Evolutionary conservation across 2,888 invertebrate species (phyloP).

Genomic region (Metalampra italica): DNA sequence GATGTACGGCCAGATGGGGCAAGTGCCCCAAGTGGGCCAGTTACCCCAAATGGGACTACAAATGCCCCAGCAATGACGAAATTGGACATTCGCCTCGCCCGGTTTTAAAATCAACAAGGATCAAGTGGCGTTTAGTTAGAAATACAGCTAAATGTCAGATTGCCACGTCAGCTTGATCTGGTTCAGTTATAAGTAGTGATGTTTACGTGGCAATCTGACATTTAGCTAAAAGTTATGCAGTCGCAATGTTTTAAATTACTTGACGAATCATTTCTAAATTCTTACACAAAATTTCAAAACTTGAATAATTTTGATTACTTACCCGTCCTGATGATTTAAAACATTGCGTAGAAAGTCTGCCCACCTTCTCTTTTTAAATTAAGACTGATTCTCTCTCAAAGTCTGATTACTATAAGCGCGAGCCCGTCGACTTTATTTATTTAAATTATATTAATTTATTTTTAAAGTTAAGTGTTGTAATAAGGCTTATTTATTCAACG

Average conservation of each 20-base stretch:
- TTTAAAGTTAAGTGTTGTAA: constrained; percentile 46
- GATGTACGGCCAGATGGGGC: constrained; percentile 41
- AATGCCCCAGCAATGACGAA: constrained; percentile 48
- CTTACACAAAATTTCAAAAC: not conserved
- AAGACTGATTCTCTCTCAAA: constrained; percentile 59
- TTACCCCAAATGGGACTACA: constrained; percentile 40
- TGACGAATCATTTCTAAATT: constrained; percentile 24
- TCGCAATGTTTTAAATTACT: constrained; percentile 60
- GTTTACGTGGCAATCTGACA: constrained; percentile 73
- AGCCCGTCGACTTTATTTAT: constrained; percentile 73
- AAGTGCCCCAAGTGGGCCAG: constrained; percentile 11
- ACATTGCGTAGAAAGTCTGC: constrained; percentile 37
- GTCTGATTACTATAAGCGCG: constrained; percentile 54
- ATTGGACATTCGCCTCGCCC: constrained; percentile 56
- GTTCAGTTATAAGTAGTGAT: constrained; percentile 21
- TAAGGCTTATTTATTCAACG: constrained; percentile 74
- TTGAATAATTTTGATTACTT: not conserved
- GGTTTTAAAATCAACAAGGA: constrained; percentile 35
- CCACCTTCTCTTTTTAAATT: constrained; percentile 31
- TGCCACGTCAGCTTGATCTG: constrained; percentile 68
- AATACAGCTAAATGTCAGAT: constrained; percentile 69
- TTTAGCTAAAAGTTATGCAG: constrained; percentile 52
- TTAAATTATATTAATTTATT: constrained; percentile 54
- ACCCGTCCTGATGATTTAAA: constrained; percentile 44
- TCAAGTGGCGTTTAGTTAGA: constrained; percentile 60